These are phyloP conservation scores for Medauroidea extradentata DNA, from an alignment of 1,140 invertebrate species.

Conservation along the genomic window DNA sequence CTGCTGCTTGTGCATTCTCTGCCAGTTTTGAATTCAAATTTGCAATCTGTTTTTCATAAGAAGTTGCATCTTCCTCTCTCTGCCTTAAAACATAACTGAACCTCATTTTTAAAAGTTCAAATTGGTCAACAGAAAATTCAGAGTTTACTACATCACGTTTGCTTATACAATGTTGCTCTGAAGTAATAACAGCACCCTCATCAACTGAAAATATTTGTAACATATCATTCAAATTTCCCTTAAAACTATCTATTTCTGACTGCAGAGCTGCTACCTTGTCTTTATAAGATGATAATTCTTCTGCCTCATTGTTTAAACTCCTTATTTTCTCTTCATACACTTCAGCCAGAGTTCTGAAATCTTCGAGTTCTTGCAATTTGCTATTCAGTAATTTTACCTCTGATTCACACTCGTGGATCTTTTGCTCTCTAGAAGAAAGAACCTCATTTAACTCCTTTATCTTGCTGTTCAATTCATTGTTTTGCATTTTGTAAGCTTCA, in stretches of 20 bases:
- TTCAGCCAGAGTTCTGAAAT: constrained; percentile 40
- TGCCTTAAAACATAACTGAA: not conserved
- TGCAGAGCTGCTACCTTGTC: too few relatives aligned
- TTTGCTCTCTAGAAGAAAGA: constrained; percentile 37
- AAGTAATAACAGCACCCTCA: too few relatives aligned
- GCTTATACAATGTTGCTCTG: too few relatives aligned
- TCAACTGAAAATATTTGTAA: too few relatives aligned
- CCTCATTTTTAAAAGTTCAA: not conserved
- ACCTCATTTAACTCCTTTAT: constrained; percentile 24
- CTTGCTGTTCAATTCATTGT: constrained; percentile 26
- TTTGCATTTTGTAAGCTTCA: not conserved
- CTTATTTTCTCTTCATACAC: too few relatives aligned
- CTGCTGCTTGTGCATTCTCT: too few relatives aligned
- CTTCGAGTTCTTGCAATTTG: constrained; percentile 53
- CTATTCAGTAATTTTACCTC: constrained; percentile 56
- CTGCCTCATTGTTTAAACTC: too few relatives aligned
- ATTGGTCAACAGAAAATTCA: too few relatives aligned
- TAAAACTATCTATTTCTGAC: too few relatives aligned
- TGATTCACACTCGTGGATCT: constrained; percentile 51
- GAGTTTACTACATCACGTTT: too few relatives aligned
- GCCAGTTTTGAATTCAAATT: not conserved
- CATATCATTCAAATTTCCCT: too few relatives aligned
- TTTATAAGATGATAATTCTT: too few relatives aligned
- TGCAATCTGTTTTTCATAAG: not conserved
- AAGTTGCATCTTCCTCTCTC: not conserved